Percentiles rank a stretch among this genome's conserved stretches.
Conservation (phyloP, 2,113 vertebrate genomes). For the Plecturocebus donacophilus region DNA sequence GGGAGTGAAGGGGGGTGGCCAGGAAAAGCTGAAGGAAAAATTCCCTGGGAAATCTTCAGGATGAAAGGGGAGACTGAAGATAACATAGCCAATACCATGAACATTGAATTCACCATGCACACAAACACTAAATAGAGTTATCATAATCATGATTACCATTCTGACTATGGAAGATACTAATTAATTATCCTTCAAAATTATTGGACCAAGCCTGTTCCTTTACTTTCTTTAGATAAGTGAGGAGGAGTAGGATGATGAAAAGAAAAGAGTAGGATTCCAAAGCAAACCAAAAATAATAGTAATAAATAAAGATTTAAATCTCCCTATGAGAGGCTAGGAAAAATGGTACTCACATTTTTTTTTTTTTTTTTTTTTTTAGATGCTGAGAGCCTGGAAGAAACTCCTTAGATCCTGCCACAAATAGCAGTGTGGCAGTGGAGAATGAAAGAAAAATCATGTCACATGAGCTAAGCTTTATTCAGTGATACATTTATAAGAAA, state of each 20-base stretch:
- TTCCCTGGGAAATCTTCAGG: neutral
- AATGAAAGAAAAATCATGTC: neutral
- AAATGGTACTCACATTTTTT: neutral
- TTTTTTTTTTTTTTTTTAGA: too few species aligned
- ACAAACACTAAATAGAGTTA: too few species aligned
- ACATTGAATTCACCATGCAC: neutral
- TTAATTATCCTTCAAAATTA: neutral
- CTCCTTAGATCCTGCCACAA: neutral
- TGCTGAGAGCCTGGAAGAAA: neutral
- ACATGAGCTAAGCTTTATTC: neutral
- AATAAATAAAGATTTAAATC: neutral
- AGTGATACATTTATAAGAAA: neutral
- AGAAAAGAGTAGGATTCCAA: neutral
- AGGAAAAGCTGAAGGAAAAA: neutral
- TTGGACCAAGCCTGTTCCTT: neutral
- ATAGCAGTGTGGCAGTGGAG: neutral
- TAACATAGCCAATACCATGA: neutral
- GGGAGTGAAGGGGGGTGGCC: accelerated
- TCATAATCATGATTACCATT: too few species aligned
- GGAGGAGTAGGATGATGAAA: neutral
- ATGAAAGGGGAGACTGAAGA: neutral
- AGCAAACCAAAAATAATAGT: neutral
- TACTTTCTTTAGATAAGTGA: neutral
- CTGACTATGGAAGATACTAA: neutral
- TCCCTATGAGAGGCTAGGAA: neutral